Evolutionary conservation across 2,888 invertebrate genomes (phyloP).

Genomic region (Panopea generosa): DNA sequence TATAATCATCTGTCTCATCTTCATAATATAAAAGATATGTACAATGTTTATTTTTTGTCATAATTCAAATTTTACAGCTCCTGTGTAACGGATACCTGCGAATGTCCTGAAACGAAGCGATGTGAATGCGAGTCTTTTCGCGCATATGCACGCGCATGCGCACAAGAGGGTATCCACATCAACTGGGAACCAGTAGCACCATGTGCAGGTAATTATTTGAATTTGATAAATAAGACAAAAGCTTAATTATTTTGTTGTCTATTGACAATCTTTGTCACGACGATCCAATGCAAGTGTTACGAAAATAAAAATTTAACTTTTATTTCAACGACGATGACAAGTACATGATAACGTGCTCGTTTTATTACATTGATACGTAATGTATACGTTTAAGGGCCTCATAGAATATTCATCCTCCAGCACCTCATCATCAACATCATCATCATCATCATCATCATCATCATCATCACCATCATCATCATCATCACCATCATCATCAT

Average conservation of each 20-base stretch:
- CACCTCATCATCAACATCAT: conserved; percentile 1
- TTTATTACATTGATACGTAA: too few relatives aligned
- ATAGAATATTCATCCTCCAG: neutral
- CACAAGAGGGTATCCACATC: conserved; percentile 89
- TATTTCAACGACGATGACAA: too few relatives aligned
- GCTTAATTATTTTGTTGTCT: neutral
- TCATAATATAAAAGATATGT: too few relatives aligned
- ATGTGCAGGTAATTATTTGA: conserved; percentile 58
- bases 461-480: neutral
- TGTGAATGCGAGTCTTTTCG: conserved; percentile 96
- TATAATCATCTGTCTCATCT: too few relatives aligned
- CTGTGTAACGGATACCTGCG: conserved; percentile 95
- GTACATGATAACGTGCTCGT: too few relatives aligned
- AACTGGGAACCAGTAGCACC: conserved; percentile 65
- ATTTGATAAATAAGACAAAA: neutral
- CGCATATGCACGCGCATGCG: conserved; percentile 95
- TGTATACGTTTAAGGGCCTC: too few relatives aligned
- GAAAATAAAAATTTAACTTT: too few relatives aligned
- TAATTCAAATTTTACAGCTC: conserved; percentile 88
- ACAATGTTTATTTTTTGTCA: too few relatives aligned
- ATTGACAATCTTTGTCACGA: too few relatives aligned
- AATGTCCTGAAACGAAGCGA: conserved; percentile 90
- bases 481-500: too few relatives aligned
- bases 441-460: conserved; percentile 1
- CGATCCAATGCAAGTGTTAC: too few relatives aligned